Percentiles rank a stretch among this genome's conserved stretches.
These are phyloP conservation scores for Sarcophaga subvicina DNA, from an alignment of 2,888 invertebrate genomes.

Conservation along the genomic window DNA sequence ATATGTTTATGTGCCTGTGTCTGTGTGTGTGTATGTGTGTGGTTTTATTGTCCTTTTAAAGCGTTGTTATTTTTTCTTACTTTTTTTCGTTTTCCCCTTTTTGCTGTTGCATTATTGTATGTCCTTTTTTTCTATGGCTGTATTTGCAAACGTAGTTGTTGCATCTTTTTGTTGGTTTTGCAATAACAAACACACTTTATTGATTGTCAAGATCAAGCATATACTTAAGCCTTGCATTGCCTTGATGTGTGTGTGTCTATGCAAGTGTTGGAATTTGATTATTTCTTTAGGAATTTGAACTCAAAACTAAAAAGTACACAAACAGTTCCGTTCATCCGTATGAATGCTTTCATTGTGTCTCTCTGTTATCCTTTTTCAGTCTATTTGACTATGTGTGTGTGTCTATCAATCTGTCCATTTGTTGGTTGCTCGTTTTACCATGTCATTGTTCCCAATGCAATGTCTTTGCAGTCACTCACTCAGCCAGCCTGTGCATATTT, in stretches of 20 bases:
- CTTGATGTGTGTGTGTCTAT: background rate
- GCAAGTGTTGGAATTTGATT: constrained; percentile 41
- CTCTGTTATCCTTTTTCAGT: background rate
- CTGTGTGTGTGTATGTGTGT: background rate
- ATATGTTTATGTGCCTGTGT: background rate
- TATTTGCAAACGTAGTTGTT: background rate
- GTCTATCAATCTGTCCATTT: background rate
- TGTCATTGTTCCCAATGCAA: background rate
- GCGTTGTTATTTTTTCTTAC: background rate
- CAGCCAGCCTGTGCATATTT: background rate
- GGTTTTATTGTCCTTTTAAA: background rate
- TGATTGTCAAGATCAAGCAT: constrained; percentile 63
- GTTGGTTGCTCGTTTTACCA: background rate
- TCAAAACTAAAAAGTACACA: constrained; percentile 7
- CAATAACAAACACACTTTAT: constrained; percentile 26
- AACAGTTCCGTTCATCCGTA: background rate
- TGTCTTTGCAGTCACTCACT: background rate
- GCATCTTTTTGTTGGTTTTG: background rate
- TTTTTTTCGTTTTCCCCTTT: background rate
- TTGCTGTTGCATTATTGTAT: background rate
- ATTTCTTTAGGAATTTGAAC: constrained; percentile 41
- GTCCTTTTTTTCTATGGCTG: background rate
- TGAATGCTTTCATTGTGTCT: background rate
- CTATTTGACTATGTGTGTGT: background rate
- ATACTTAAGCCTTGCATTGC: background rate